Percentiles rank a stretch among this genome's conserved stretches.
Evolutionary conservation across 2,113 vertebrate species (phyloP).

Genomic region (Galbula dea): DNA sequence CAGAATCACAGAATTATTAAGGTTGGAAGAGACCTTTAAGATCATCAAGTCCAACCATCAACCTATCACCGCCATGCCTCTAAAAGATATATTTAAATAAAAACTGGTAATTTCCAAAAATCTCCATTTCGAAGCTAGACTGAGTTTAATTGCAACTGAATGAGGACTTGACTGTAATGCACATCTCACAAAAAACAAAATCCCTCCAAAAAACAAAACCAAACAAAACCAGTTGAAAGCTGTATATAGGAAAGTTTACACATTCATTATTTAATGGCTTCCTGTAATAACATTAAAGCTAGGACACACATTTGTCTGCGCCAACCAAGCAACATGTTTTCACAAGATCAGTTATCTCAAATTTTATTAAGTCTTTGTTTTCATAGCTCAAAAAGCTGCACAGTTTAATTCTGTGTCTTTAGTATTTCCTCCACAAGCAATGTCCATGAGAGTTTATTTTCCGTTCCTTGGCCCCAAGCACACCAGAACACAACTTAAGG

Average conservation of each 20-base stretch:
- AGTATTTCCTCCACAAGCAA: neutral
- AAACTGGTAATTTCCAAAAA: neutral
- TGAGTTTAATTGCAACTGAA: neutral
- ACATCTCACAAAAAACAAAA: neutral
- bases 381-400: neutral
- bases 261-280: neutral
- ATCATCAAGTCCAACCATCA: no score
- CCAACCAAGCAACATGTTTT: neutral
- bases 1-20: no score
- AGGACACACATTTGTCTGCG: neutral
- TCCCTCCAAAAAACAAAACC: no score
- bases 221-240: neutral
- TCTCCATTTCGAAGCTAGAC: neutral
- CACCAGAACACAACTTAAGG: neutral
- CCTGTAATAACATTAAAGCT: neutral
- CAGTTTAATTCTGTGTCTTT: neutral
- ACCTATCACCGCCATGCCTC: no score
- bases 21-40: no score
- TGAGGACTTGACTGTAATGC: neutral
- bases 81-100: neutral
- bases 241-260: neutral
- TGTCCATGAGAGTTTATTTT: accelerated
- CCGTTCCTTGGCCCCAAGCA: neutral
- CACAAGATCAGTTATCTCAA: neutral
- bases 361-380: neutral